Evolutionary conservation across 2,888 invertebrate genomes (phyloP), one percentile per base, ranked within the genome.

Genomic region (Taenaris catops): DNA sequence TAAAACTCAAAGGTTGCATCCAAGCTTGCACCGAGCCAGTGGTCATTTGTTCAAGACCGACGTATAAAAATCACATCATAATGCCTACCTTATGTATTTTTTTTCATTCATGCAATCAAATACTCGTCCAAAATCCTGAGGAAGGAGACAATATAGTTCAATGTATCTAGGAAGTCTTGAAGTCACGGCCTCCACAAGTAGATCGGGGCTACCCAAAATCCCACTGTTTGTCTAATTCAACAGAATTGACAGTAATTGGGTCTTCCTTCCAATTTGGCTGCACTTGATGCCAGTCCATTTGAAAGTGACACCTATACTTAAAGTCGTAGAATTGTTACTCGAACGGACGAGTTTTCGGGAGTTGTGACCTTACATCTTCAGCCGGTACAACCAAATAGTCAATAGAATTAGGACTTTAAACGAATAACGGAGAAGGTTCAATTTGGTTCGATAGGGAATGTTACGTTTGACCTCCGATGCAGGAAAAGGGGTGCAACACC

Each of bases 231-330:
- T 54, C 64, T 69, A 73, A 74, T 66, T 58, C 63, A 59, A 50
- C 53, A 53, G 60, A 74, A 76, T 76, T 76, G 76, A 48, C 53
- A 54, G 58, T 73, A 76, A 76, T 76, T 76, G 78, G 52, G n/a
- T 43, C 69, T 70, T 76, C 75, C 78, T 75, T 53, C 48, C 53
- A 55, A 58, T 58, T 60, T 49, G 53, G 62, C 47, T 62, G 63
- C 60, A 64, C 59, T 65, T 57, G 55, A 57, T 44, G 32, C 28
- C 20, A 19, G 10, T 9, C 8, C 46, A 46, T 31, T 19, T 31
- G 10, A 48, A 46, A 32, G 5, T 34, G 2, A 24, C 39, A 41
- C 12, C 9, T n/a, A 38, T 43, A 4, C 0, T 0, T 0, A 0
- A 2, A 1, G 0, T 0, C 0, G 36, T 16, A 51, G 33, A 25